phyloP scores from a whole-genome alignment of 1,140 invertebrate genomes.

The Drosophila baimaii region DNA sequence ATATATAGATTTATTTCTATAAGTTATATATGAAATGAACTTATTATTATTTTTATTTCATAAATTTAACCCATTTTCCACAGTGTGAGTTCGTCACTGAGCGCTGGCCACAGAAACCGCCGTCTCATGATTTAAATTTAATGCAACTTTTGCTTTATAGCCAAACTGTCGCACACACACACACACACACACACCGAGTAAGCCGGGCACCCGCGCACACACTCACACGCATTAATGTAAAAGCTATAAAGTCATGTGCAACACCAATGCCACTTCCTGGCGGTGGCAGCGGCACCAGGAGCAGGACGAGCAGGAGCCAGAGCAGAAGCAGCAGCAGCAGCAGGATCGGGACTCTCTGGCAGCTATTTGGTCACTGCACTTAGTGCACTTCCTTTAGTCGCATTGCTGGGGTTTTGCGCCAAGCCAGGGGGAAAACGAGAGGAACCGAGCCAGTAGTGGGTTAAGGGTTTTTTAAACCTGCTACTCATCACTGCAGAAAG shows the following conservation, averaged over 20 bases:
- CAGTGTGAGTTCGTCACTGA: conserved; percentile 28
- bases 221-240: conserved; percentile 45
- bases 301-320: conserved; percentile 18
- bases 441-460: conserved; percentile 15
- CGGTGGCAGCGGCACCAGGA: conserved; percentile 36
- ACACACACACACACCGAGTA: not conserved
- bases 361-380: conserved; percentile 79
- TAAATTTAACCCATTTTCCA: not conserved
- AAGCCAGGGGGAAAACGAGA: conserved; percentile 21
- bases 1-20: too few species aligned
- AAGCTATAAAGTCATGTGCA: conserved; percentile 78
- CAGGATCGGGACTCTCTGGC: conserved; percentile 49
- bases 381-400: conserved; percentile 72
- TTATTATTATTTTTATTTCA: too few species aligned
- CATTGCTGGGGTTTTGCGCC: conserved; percentile 61
- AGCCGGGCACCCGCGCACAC: not conserved
- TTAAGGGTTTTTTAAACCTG: conserved; percentile 28
- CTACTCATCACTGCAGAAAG: conserved; percentile 11
- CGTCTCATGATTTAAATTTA: conserved; percentile 77
- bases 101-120: conserved; percentile 58
- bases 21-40: too few species aligned
- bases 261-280: conserved; percentile 65
- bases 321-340: conserved; percentile 19
- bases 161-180: conserved; percentile 53
- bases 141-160: conserved; percentile 67